These are phyloP conservation scores for Sebastes oblongus DNA, from an alignment of 2,797 vertebrate genomes.

Conservation along the genomic window DNA sequence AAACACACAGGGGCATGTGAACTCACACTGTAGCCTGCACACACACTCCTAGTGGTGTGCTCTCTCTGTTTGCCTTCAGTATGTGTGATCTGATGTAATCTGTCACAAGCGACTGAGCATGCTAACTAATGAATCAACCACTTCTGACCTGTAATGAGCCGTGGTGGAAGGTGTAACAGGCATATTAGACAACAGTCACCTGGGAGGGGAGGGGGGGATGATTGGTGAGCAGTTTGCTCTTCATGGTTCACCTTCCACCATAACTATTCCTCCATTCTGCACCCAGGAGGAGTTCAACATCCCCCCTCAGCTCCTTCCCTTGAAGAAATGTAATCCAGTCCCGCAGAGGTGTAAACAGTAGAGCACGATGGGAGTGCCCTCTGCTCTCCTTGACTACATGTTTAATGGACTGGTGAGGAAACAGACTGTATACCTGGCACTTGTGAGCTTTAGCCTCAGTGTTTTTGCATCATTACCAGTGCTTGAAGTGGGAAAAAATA, in stretches of 20 bases:
- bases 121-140: constrained; percentile 7
- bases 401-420: not conserved
- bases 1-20: not conserved
- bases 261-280: not conserved
- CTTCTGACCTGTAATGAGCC: constrained; percentile 18
- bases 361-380: not conserved
- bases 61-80: not conserved
- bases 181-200: not conserved
- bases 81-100: not conserved
- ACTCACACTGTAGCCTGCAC: not conserved
- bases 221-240: constrained; percentile 7
- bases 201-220: not conserved
- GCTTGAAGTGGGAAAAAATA: no score
- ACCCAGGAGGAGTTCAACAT: not conserved
- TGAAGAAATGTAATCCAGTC: not conserved
- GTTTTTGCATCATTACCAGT: not conserved
- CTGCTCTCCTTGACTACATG: not conserved
- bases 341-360: not conserved
- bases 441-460: not conserved
- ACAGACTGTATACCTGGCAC: not conserved
- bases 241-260: constrained; percentile 1
- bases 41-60: not conserved
- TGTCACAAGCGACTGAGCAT: constrained; percentile 1
- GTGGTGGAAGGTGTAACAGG: not conserved
- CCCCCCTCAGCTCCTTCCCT: not conserved